Evolutionary conservation across 2,888 invertebrate genomes (phyloP).

Genomic region (Harpalus rubripes): DNA sequence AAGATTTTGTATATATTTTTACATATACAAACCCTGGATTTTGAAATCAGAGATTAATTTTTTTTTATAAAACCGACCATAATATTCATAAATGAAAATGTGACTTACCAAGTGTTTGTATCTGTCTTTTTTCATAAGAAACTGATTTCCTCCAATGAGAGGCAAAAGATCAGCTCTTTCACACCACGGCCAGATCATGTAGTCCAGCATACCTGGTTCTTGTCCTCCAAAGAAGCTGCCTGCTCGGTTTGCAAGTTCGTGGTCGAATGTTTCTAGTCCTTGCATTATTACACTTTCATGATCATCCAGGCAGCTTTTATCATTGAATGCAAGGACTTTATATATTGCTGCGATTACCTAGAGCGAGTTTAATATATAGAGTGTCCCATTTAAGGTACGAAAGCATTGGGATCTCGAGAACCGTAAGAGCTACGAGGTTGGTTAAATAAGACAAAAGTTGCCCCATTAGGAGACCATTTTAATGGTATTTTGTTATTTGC

Average conservation of each 20-base stretch:
- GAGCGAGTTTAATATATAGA: background rate
- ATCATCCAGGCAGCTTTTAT: conserved; percentile 72
- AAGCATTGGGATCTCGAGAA: too few species aligned
- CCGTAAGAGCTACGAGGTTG: too few species aligned
- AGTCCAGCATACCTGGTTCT: conserved; percentile 88
- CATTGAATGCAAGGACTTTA: conserved; percentile 77
- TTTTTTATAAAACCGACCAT: too few species aligned
- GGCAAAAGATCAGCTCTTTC: conserved; percentile 84
- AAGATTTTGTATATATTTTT: too few species aligned
- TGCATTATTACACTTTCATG: conserved; percentile 73
- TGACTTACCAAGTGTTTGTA: conserved; percentile 82
- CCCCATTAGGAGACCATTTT: too few species aligned
- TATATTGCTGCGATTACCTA: conserved; percentile 81
- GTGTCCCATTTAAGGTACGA: too few species aligned
- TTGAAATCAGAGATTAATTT: too few species aligned
- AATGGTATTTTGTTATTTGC: too few species aligned
- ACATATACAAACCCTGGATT: too few species aligned
- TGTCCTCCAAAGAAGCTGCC: conserved; percentile 84
- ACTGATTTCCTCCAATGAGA: conserved; percentile 82
- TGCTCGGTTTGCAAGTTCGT: conserved; percentile 82
- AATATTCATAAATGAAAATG: too few species aligned
- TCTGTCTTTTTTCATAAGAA: conserved; percentile 82
- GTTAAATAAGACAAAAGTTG: too few species aligned
- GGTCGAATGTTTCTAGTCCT: conserved; percentile 83
- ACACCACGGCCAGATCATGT: conserved; percentile 93